These are phyloP conservation scores for Lasaia peninsularis DNA, from an alignment of 1,140 invertebrate species.

Conservation along the genomic window DNA sequence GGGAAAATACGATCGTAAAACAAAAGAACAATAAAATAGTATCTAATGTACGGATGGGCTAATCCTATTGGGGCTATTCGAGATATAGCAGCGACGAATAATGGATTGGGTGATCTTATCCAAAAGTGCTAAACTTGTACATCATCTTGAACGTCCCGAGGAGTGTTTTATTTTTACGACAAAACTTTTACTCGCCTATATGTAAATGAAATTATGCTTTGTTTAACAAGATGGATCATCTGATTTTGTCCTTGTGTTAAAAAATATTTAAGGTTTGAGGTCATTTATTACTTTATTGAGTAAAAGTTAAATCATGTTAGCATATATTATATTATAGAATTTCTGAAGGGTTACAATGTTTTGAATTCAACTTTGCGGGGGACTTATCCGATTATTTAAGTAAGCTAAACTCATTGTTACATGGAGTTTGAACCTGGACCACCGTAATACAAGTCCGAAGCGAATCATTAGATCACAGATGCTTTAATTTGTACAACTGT, in stretches of 20 bases:
- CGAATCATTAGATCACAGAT: no score
- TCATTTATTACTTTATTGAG: no score
- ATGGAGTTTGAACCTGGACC: no score
- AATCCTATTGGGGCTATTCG: conserved; percentile 45
- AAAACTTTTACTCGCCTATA: conserved; percentile 17
- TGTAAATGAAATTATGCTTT: conserved; percentile 13
- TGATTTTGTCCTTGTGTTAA: not conserved
- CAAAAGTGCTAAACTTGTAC: conserved; percentile 32
- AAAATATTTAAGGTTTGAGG: no score
- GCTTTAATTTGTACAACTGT: no score
- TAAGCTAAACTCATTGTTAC: no score
- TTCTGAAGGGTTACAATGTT: no score
- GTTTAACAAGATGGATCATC: not conserved
- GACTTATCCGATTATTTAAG: no score
- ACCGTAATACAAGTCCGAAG: no score
- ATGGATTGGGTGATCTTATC: conserved; percentile 51
- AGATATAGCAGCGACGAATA: conserved; percentile 53
- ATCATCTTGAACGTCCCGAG: conserved; percentile 18
- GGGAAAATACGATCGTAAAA: conserved; percentile 53
- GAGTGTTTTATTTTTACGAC: conserved; percentile 16
- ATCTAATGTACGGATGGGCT: conserved; percentile 46
- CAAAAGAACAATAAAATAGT: conserved; percentile 55
- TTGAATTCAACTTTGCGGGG: no score
- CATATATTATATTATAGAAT: no score
- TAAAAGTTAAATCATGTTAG: no score